A percentile compares a stretch with the other conserved stretches of the same genome.
These are phyloP conservation scores for Macrostomum lignano DNA, from an alignment of 1,140 invertebrate genomes.

Conservation along the genomic window DNA sequence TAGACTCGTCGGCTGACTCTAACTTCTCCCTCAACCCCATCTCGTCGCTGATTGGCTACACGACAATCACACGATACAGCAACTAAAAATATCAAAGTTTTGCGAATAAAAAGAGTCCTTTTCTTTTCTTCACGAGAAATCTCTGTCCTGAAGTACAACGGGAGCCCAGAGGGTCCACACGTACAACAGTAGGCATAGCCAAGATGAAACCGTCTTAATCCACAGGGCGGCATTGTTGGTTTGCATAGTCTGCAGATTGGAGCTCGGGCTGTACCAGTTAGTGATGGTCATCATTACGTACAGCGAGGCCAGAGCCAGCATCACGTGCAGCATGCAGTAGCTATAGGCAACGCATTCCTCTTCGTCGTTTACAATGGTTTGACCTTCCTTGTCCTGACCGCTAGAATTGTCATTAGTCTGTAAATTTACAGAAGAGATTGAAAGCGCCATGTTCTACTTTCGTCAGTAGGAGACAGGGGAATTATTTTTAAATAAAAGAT, in stretches of 20 bases:
- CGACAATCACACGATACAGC: no score
- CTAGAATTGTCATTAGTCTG: no score
- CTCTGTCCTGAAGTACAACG: slow-evolving; percentile 49
- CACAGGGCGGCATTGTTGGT: slow-evolving; percentile 75
- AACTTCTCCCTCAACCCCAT: no score
- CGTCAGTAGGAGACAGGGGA: no score
- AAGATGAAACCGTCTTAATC: slow-evolving; percentile 87
- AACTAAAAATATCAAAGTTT: no score
- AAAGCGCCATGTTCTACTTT: no score
- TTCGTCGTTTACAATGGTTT: slow-evolving; percentile 73
- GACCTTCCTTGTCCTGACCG: slow-evolving; percentile 22
- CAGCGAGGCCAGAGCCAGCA: slow-evolving; percentile 77
- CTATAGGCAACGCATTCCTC: slow-evolving; percentile 68
- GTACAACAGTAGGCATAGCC: slow-evolving; percentile 67
- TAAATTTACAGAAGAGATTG: no score
- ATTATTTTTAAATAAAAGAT: no score
- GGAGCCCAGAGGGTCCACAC: slow-evolving; percentile 78
- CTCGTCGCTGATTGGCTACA: no score
- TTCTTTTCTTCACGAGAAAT: slow-evolving; percentile 42
- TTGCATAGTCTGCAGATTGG: slow-evolving; percentile 33
- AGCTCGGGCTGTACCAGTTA: slow-evolving; percentile 73
- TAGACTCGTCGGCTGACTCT: no score
- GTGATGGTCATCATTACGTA: slow-evolving; percentile 99
- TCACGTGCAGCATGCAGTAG: slow-evolving; percentile 90
- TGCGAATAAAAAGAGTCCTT: no score